Evolutionary conservation across 1,140 invertebrate species (phyloP).

Genomic region (Ceratitis capitata): DNA sequence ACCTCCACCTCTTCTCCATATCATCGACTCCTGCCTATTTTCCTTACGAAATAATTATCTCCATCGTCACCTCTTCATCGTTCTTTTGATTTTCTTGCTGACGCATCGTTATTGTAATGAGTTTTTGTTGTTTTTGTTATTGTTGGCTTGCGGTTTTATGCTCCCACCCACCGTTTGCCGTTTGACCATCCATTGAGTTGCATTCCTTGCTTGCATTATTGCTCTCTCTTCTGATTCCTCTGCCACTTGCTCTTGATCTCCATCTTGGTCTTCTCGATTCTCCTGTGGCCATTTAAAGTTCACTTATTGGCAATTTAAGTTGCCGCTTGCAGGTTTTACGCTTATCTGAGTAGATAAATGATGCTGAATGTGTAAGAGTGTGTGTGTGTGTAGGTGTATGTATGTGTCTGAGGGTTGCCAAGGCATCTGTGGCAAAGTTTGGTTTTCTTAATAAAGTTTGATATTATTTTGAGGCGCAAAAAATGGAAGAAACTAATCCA

Average conservation of each 20-base stretch:
- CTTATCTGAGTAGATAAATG: background rate
- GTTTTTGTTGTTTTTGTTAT: background rate
- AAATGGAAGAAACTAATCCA: no score
- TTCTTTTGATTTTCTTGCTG: background rate
- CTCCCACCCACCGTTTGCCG: background rate
- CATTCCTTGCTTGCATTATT: background rate
- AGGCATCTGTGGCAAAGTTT: background rate
- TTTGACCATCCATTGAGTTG: background rate
- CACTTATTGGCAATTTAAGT: constrained; percentile 14
- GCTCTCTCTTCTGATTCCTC: background rate
- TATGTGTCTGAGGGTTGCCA: background rate
- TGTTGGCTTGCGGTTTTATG: background rate
- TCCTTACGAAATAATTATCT: background rate
- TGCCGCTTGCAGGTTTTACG: background rate
- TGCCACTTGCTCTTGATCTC: no score
- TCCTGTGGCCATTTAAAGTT: background rate
- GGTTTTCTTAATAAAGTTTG: background rate
- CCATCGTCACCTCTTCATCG: background rate
- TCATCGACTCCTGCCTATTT: background rate
- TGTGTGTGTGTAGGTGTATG: no score
- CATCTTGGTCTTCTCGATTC: background rate
- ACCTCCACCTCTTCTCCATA: background rate
- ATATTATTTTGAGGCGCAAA: no score
- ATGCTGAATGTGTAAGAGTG: no score
- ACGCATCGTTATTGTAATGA: background rate